Evolutionary conservation across 2,888 invertebrate species (phyloP).

Genomic region (Steinernema scapterisci): DNA sequence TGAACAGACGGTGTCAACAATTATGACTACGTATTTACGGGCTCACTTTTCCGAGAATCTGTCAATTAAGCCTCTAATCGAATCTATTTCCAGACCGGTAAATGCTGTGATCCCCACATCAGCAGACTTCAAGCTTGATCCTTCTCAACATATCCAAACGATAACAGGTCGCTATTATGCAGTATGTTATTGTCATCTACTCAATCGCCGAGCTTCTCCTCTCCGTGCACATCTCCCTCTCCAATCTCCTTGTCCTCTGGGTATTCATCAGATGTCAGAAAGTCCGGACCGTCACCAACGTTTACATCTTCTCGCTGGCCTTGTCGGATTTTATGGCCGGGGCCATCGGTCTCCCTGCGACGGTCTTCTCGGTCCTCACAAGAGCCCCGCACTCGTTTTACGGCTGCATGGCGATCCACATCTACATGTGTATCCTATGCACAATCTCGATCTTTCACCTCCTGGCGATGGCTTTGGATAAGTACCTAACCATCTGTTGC

Average conservation of each 20-base stretch:
- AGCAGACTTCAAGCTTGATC: too few species aligned
- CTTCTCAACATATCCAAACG: too few species aligned
- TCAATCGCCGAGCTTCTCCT: constrained; percentile 61
- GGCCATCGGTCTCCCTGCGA: constrained; percentile 62
- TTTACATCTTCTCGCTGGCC: constrained; percentile 65
- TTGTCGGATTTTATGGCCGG: constrained; percentile 65
- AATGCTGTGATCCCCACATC: too few species aligned
- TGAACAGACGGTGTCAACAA: too few species aligned
- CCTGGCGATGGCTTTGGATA: constrained; percentile 66
- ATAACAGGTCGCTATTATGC: neutral
- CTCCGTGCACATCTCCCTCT: constrained; percentile 61
- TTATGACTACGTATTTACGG: too few species aligned
- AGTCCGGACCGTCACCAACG: constrained; percentile 65
- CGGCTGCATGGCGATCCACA: constrained; percentile 61
- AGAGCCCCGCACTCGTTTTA: constrained; percentile 52
- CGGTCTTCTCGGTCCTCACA: constrained; percentile 58
- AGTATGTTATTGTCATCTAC: constrained; percentile 45
- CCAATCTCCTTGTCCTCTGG: constrained; percentile 64
- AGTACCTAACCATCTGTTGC: constrained; percentile 64
- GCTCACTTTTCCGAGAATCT: too few species aligned
- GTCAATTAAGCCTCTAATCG: too few species aligned
- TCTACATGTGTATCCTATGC: constrained; percentile 64
- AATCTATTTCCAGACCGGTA: too few species aligned
- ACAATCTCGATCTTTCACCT: constrained; percentile 66
- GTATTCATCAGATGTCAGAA: constrained; percentile 48